phyloP scores from a whole-genome alignment of 2,888 invertebrate species.

The Synanthedon myopaeformis region DNA sequence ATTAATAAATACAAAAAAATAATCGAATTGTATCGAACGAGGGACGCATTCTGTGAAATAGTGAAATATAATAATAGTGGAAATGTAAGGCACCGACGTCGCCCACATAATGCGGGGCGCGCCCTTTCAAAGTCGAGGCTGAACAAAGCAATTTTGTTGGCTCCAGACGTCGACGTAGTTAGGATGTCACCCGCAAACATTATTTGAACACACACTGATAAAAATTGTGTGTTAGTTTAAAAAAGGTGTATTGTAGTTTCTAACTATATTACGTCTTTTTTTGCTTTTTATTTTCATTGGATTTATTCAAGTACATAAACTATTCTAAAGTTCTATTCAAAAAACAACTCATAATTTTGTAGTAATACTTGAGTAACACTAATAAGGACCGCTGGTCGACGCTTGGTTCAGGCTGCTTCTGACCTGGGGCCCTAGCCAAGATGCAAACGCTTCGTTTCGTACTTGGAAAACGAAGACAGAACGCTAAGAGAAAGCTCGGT shows the following conservation, averaged over 20 bases:
- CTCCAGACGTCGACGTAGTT: constrained; percentile 36
- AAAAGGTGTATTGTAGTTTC: not conserved
- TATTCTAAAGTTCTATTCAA: too few species aligned
- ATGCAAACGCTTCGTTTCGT: too few species aligned
- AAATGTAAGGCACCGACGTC: constrained; percentile 22
- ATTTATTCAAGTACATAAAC: too few species aligned
- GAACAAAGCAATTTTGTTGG: constrained; percentile 53
- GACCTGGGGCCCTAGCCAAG: too few species aligned
- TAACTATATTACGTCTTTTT: not conserved
- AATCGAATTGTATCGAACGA: constrained; percentile 3
- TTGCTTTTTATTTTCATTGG: too few species aligned
- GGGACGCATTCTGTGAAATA: constrained; percentile 18
- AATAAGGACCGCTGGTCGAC: too few species aligned
- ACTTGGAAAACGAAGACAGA: too few species aligned
- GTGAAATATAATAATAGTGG: constrained; percentile 27
- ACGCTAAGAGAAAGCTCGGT: too few species aligned
- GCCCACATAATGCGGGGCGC: constrained; percentile 34
- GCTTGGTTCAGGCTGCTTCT: too few species aligned
- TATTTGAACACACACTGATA: constrained; percentile 20
- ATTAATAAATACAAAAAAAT: too few species aligned
- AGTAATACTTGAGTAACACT: too few species aligned
- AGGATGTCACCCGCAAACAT: constrained; percentile 36
- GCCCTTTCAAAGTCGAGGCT: constrained; percentile 29
- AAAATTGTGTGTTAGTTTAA: constrained; percentile 13
- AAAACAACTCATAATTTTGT: too few species aligned